These are phyloP conservation scores for Zosterops hypoxanthus DNA, from an alignment of 2,113 vertebrate species.

Conservation along the genomic window DNA sequence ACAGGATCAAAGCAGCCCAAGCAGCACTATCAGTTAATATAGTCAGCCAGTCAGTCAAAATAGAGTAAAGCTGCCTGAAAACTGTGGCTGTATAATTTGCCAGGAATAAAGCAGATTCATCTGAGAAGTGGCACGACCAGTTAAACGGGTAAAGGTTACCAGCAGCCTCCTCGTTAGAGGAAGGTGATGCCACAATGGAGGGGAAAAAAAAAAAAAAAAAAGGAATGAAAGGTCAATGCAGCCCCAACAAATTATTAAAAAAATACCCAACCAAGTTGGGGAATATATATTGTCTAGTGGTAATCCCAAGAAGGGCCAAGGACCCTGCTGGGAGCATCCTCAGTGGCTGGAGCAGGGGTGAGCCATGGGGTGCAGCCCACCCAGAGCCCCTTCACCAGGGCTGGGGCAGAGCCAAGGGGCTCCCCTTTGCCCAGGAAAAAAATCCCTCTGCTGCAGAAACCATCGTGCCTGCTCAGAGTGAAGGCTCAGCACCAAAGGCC, in stretches of 20 bases:
- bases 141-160: slow-evolving; percentile 19
- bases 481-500: background rate
- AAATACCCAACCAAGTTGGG: background rate
- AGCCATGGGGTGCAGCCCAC: background rate
- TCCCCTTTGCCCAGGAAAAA: background rate
- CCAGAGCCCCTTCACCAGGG: background rate
- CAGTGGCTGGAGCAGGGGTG: background rate
- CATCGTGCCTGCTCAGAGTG: background rate
- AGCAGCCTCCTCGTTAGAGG: background rate
- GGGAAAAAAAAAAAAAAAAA: background rate
- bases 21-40: slow-evolving; percentile 54
- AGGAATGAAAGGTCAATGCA: background rate
- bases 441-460: background rate
- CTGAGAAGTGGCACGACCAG: slow-evolving; percentile 34
- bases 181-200: background rate
- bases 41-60: slow-evolving; percentile 59
- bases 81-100: background rate
- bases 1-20: slow-evolving; percentile 65
- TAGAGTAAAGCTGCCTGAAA: slow-evolving; percentile 56
- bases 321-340: background rate
- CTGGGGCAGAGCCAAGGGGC: background rate
- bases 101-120: slow-evolving; percentile 47
- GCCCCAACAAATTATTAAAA: background rate
- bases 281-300: background rate
- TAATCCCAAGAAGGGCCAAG: background rate